Base-by-base conservation (phyloP, 1,140 invertebrate species). In the Globodera ellingtonae region DNA sequence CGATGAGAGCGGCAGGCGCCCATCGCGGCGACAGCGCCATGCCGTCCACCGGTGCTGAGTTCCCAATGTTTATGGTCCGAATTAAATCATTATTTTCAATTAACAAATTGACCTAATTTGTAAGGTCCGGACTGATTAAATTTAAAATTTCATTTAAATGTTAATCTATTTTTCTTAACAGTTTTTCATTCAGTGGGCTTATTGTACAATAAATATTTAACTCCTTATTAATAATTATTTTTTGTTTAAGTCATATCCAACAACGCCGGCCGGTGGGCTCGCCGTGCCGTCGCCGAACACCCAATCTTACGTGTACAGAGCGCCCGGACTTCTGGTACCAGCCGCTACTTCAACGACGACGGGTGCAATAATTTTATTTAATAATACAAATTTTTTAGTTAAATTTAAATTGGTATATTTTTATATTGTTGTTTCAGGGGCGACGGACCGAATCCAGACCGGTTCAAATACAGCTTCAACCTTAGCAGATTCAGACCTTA, bases 231-330 rank as follows among this genome's bases (percentile, higher is more conserved):
- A 35, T 35, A 35, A 35, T 35, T 35, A 35, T 35, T 35, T 35
- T 35, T 35, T 35, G 35, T 35, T 35, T 35, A 35, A 62, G 56
- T 62, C 56, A 48, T 86, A 87, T 76, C 84, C 84, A n/a, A 86
- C 85, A 46, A 87, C 84, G 10, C 85, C 85, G 24, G 85, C 85
- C 65, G 83, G 83, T n/a, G 83, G 83, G 44, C 48, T 84, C 18
- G 84, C 84, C 15, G 78, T 83, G 50, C 52, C 82, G 6, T 81
- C 80, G 24, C 81, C 83, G 18, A 82, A 56, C 44, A 81, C 85
- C 59, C 83, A 79, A 15, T 76, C 71, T 35, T 85, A 85, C 72
- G 78, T 84, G 46, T 85, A 85, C 62, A 50, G 83, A 70, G 66
- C 84, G 5, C 84, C 84, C 21, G 84, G 84, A 1, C 62, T 85